Evolutionary conservation across 2,888 invertebrate species (phyloP).

Genomic region (Meganola albula): DNA sequence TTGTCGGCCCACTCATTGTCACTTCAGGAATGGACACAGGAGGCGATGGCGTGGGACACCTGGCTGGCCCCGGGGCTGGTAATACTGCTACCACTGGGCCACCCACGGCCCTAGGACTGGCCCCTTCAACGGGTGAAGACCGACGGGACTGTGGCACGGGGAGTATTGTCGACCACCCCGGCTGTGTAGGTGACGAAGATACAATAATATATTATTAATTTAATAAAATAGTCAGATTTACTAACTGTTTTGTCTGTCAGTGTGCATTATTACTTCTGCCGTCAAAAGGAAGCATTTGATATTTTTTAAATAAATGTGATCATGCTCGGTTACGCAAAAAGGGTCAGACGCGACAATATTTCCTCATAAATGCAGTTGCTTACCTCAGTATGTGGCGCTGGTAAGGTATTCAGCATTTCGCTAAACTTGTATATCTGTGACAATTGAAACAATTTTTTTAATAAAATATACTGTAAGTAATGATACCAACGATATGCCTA

Average conservation of each 20-base stretch:
- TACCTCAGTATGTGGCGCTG: neutral
- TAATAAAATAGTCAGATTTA: too few relatives aligned
- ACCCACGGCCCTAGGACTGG: constrained; percentile 17
- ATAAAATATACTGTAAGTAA: neutral
- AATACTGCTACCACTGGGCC: constrained; percentile 14
- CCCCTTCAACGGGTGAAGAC: constrained; percentile 20
- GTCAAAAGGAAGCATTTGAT: too few relatives aligned
- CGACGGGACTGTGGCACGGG: constrained; percentile 10
- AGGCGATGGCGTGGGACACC: neutral
- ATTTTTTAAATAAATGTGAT: too few relatives aligned
- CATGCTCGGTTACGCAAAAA: too few relatives aligned
- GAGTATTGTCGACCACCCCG: constrained; percentile 2
- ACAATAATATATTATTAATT: too few relatives aligned
- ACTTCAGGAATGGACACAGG: constrained; percentile 2
- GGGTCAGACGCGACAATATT: too few relatives aligned
- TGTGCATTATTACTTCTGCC: too few relatives aligned
- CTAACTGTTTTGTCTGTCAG: too few relatives aligned
- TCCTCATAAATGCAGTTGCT: too few relatives aligned
- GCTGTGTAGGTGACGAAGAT: too few relatives aligned
- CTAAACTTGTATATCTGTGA: neutral
- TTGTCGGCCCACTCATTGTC: constrained; percentile 3
- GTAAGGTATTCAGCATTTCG: neutral
- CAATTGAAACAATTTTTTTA: neutral
- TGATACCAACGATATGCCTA: neutral
- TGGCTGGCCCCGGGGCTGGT: constrained; percentile 2